A percentile compares a stretch with the other conserved stretches of the same genome.
These are phyloP conservation scores for Phania funesta DNA, from an alignment of 2,888 invertebrate genomes.

Conservation along the genomic window DNA sequence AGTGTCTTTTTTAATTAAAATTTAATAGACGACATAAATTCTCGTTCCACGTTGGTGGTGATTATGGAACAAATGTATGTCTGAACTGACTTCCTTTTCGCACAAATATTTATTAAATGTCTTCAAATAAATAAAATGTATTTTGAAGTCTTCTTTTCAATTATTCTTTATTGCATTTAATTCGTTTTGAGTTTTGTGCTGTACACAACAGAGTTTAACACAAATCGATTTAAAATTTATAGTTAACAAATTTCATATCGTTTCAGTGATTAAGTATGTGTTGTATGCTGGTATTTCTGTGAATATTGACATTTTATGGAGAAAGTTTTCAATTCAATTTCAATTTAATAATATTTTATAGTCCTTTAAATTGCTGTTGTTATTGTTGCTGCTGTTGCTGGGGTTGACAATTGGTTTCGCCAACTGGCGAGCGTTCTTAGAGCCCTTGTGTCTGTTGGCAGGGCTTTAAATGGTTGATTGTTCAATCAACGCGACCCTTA, in stretches of 20 bases:
- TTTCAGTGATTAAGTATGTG: conserved; percentile 26
- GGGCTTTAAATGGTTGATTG: conserved; percentile 42
- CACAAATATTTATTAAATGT: conserved; percentile 22
- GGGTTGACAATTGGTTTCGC: conserved; percentile 25
- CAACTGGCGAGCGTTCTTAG: not conserved
- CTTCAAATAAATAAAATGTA: conserved; percentile 42
- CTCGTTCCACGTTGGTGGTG: no score
- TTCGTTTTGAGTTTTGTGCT: conserved; percentile 19
- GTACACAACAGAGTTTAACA: conserved; percentile 28
- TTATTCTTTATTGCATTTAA: not conserved
- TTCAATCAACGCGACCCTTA: conserved; percentile 61
- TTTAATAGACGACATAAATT: no score
- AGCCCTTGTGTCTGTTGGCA: conserved; percentile 25
- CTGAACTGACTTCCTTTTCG: no score
- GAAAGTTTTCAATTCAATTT: conserved; percentile 66
- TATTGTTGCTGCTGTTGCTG: conserved; percentile 14
- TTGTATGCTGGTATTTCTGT: conserved; percentile 27
- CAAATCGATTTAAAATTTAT: conserved; percentile 62
- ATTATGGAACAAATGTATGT: no score
- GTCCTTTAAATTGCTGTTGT: conserved; percentile 24
- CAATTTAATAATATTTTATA: conserved; percentile 64
- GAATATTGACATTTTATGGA: conserved; percentile 62
- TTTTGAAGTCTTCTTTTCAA: conserved; percentile 8
- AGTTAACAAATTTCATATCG: conserved; percentile 52
- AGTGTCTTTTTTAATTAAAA: no score